Evolutionary conservation across 2,888 invertebrate species (phyloP).

Genomic region (Lepas anatifera): DNA sequence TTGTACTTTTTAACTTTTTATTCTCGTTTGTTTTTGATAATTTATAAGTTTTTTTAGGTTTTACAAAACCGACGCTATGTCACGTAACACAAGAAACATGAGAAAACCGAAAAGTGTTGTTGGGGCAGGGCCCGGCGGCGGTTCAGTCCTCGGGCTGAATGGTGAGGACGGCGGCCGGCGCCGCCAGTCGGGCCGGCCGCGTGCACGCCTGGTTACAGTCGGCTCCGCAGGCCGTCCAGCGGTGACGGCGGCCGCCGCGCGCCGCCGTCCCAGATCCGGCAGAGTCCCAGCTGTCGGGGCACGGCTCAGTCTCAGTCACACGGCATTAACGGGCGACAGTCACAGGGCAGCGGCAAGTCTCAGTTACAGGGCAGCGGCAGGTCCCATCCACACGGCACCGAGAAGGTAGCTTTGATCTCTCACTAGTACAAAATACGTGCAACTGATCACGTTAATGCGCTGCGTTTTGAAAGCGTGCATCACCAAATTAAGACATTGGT

Average conservation of each 20-base stretch:
- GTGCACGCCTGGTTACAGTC: neutral
- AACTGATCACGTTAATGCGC: too few species aligned
- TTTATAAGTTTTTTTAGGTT: neutral
- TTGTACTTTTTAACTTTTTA: slow-evolving; percentile 12
- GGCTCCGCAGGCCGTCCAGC: neutral
- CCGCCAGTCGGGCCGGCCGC: neutral
- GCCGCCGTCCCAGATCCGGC: neutral
- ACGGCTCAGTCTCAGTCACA: too few species aligned
- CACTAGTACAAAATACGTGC: too few species aligned
- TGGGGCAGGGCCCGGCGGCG: neutral
- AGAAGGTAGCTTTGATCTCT: too few species aligned
- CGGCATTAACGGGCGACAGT: too few species aligned
- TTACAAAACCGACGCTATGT: neutral
- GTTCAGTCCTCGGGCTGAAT: neutral
- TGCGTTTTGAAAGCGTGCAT: too few species aligned
- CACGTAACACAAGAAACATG: neutral
- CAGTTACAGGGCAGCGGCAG: too few species aligned
- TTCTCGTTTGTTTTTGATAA: neutral
- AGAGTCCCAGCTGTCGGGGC: neutral
- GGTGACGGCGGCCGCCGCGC: neutral
- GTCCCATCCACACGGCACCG: too few species aligned
- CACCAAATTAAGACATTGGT: too few species aligned
- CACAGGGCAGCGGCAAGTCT: too few species aligned
- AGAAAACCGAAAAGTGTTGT: neutral
- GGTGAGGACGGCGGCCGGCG: neutral